These are phyloP conservation scores for Drosophila flavopinicola DNA, from an alignment of 2,888 invertebrate species.

Conservation along the genomic window DNA sequence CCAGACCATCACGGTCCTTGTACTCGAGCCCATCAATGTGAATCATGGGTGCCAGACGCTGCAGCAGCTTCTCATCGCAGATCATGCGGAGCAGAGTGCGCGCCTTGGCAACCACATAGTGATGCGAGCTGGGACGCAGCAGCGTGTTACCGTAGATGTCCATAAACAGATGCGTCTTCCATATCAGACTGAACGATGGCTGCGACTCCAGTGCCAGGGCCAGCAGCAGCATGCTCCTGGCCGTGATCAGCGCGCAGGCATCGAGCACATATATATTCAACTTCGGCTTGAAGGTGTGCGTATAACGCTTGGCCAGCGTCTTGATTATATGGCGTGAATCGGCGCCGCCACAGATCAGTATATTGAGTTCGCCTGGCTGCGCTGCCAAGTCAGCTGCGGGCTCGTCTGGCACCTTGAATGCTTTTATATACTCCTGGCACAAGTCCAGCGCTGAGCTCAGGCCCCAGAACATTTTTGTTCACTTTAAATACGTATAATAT, in stretches of 20 bases:
- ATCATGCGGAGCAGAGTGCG: constrained; percentile 89
- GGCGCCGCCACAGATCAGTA: constrained; percentile 91
- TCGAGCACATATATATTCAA: constrained; percentile 90
- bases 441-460: constrained; percentile 92
- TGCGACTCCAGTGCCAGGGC: constrained; percentile 89
- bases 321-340: constrained; percentile 93
- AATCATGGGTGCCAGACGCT: constrained; percentile 87
- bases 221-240: constrained; percentile 91
- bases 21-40: constrained; percentile 91
- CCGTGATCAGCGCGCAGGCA: constrained; percentile 90
- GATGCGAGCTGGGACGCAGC: constrained; percentile 90
- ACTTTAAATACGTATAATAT: constrained; percentile 1
- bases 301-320: constrained; percentile 90
- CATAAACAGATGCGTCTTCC: constrained; percentile 92
- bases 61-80: constrained; percentile 88
- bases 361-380: constrained; percentile 85
- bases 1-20: constrained; percentile 93
- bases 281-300: constrained; percentile 85
- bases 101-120: constrained; percentile 89
- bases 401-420: constrained; percentile 74
- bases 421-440: constrained; percentile 85
- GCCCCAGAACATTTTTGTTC: constrained; percentile 92
- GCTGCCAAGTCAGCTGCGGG: background rate
- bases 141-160: constrained; percentile 94
- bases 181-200: constrained; percentile 88